These are phyloP conservation scores for Watsonalla binaria DNA, from an alignment of 2,888 invertebrate species.

Conservation along the genomic window DNA sequence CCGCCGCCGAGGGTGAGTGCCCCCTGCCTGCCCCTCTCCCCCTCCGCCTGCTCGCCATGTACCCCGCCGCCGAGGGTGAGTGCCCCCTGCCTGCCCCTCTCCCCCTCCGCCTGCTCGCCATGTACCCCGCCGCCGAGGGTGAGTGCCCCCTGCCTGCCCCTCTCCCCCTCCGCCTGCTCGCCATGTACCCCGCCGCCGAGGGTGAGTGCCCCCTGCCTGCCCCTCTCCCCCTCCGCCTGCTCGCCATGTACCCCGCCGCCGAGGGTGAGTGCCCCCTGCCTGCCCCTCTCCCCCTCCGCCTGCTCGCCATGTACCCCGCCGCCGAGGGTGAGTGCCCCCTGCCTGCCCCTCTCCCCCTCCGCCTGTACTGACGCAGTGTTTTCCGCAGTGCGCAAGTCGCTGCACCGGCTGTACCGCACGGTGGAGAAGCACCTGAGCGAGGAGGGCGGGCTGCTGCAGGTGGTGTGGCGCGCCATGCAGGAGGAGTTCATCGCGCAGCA, in stretches of 20 bases:
- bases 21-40: too few species aligned
- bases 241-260: constrained; percentile 90
- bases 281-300: too few species aligned
- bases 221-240: too few species aligned
- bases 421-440: constrained; percentile 98
- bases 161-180: constrained; percentile 97
- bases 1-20: constrained; percentile 52
- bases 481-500: constrained; percentile 99
- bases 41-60: constrained; percentile 96
- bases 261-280: constrained; percentile 10
- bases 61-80: constrained; percentile 79
- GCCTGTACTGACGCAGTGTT: background rate
- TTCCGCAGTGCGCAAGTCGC: constrained; percentile 91
- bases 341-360: too few species aligned
- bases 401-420: constrained; percentile 95
- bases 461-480: constrained; percentile 99
- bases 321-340: background rate
- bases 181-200: constrained; percentile 86
- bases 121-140: constrained; percentile 84
- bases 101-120: constrained; percentile 95
- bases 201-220: constrained; percentile 7
- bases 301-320: too few species aligned
- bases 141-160: background rate
- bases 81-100: background rate
- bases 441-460: constrained; percentile 95